phyloP scores from a whole-genome alignment of 1,140 invertebrate genomes.

The Drosophila subpulchrella region DNA sequence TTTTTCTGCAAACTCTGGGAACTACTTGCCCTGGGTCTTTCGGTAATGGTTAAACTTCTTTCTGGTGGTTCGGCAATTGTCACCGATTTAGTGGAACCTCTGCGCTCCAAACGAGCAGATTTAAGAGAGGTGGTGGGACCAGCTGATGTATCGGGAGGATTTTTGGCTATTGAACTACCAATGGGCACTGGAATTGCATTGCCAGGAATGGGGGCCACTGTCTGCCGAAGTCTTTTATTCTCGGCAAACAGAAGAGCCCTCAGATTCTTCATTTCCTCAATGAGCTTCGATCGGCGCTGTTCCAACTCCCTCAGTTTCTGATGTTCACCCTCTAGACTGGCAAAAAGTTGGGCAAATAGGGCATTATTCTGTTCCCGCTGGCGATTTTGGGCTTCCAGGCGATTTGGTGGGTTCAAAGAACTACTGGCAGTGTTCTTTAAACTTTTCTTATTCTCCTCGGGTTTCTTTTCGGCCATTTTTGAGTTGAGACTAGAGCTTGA shows the following conservation, averaged over 20 bases:
- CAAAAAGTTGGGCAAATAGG: slow-evolving; percentile 25
- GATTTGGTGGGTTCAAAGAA: background rate
- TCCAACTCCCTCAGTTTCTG: slow-evolving; percentile 44
- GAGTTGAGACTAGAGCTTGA: background rate
- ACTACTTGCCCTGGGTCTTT: background rate
- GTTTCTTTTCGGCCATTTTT: background rate
- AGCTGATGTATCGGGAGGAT: background rate
- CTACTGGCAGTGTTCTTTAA: background rate
- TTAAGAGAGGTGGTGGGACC: background rate
- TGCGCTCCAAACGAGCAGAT: background rate
- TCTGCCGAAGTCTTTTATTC: slow-evolving; percentile 14
- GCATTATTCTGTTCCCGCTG: background rate
- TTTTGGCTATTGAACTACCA: background rate
- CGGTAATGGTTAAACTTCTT: background rate
- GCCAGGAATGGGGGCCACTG: background rate
- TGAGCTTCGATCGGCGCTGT: slow-evolving; percentile 13
- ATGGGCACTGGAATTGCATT: background rate
- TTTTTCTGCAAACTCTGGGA: background rate
- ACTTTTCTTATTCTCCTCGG: background rate
- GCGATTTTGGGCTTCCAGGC: background rate
- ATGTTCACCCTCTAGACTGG: slow-evolving; percentile 39
- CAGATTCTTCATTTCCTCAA: slow-evolving; percentile 37
- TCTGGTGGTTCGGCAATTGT: background rate
- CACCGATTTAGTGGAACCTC: slow-evolving; percentile 8
- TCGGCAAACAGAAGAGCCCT: slow-evolving; percentile 21